Conservation (phyloP, 1,140 invertebrate species). For the Myzus persicae region DNA sequence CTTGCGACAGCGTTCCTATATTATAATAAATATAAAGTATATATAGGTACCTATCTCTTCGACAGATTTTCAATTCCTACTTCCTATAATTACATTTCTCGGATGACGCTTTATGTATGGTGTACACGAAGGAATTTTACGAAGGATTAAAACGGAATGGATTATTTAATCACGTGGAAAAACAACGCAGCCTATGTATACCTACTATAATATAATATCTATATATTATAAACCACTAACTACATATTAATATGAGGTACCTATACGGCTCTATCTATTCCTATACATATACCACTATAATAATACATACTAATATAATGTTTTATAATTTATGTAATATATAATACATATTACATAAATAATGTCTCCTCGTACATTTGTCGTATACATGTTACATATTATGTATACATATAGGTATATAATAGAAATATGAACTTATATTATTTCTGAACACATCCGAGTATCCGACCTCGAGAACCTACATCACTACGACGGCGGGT, state of each 20-base stretch:
- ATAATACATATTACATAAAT: background rate
- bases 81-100: slow-evolving; percentile 17
- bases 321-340: background rate
- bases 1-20: background rate
- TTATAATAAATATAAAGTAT: slow-evolving; percentile 10
- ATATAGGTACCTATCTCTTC: background rate
- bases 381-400: background rate
- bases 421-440: background rate
- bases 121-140: background rate
- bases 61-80: background rate
- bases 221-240: background rate
- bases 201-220: too few species aligned
- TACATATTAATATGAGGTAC: background rate
- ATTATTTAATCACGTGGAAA: background rate
- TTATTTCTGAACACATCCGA: slow-evolving; percentile 9
- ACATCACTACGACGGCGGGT: background rate
- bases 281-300: background rate
- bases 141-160: background rate
- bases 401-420: too few species aligned
- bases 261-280: background rate
- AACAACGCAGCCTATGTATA: background rate
- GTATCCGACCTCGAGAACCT: background rate
- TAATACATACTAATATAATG: background rate
- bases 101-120: background rate
- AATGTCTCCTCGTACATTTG: background rate